phyloP scores from a whole-genome alignment of 2,888 invertebrate genomes.

The Matsumyia berberina region DNA sequence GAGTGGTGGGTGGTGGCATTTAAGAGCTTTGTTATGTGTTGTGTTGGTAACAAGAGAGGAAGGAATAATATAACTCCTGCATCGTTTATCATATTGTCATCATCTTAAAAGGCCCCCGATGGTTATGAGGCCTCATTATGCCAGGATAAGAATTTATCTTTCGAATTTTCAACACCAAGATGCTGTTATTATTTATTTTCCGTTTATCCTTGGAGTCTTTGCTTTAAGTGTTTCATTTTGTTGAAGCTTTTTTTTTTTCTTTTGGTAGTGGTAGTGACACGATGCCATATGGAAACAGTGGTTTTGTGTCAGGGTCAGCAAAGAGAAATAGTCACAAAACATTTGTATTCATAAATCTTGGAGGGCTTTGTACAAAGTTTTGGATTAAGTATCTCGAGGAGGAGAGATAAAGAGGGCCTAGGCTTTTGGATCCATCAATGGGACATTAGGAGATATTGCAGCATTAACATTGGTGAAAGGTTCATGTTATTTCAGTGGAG shows the following conservation, averaged over 20 bases:
- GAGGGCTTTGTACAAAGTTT: no score
- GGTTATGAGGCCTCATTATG: constrained; percentile 43
- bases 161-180: constrained; percentile 28
- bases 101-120: constrained; percentile 36
- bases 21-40: constrained; percentile 44
- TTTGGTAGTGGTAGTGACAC: neutral
- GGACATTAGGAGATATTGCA: no score
- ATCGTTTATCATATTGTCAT: constrained; percentile 49
- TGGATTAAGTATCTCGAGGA: no score
- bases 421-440: no score
- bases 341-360: no score
- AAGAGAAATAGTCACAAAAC: neutral
- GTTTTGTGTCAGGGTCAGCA: neutral
- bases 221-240: constrained; percentile 28
- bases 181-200: constrained; percentile 27
- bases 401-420: no score
- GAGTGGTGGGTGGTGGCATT: constrained; percentile 12
- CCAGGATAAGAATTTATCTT: constrained; percentile 36
- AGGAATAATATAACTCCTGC: constrained; percentile 11
- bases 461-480: no score
- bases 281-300: neutral
- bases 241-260: no score
- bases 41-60: constrained; percentile 9
- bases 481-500: no score
- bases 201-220: constrained; percentile 29